A percentile compares a stretch with the other conserved stretches of the same genome.
These are phyloP conservation scores for Drosophila erecta DNA, from an alignment of 1,140 invertebrate species.

Conservation along the genomic window DNA sequence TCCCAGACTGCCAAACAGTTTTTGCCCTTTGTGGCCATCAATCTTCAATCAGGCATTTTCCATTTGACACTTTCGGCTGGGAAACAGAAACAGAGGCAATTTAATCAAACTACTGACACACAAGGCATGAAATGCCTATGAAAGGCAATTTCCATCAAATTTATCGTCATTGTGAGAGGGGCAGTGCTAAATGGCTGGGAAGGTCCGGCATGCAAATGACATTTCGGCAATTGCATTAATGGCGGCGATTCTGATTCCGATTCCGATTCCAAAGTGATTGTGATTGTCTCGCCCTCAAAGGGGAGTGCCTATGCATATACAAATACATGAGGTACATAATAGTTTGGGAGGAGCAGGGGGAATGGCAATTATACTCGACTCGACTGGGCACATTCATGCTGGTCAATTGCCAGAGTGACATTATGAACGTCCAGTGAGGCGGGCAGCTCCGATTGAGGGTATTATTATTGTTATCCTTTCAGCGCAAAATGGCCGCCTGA, in stretches of 20 bases:
- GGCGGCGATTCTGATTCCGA: conserved; percentile 32
- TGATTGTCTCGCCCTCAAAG: conserved; percentile 52
- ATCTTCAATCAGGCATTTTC: conserved; percentile 18
- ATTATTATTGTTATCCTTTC: conserved; percentile 80
- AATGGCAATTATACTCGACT: not conserved
- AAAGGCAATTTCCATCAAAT: conserved; percentile 80
- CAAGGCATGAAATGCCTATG: conserved; percentile 67
- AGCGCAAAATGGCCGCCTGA: conserved; percentile 75
- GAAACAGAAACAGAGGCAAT: conserved; percentile 39
- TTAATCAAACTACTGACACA: conserved; percentile 71
- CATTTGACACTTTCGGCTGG: conserved; percentile 13
- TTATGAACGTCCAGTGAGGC: conserved; percentile 67
- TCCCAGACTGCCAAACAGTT: conserved; percentile 1
- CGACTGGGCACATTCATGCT: conserved; percentile 68
- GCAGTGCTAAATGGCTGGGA: conserved; percentile 47
- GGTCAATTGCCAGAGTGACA: conserved; percentile 78
- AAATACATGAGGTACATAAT: too few species aligned
- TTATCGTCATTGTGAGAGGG: conserved; percentile 71
- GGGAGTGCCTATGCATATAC: not conserved
- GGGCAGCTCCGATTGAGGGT: conserved; percentile 66
- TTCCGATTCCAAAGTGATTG: conserved; percentile 3
- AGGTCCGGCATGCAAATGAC: conserved; percentile 72
- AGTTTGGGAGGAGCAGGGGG: not conserved
- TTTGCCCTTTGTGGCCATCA: conserved; percentile 1
- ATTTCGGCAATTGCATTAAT: conserved; percentile 75